A percentile compares a stretch with the other conserved stretches of the same genome.
Conservation (phyloP, 1,140 invertebrate genomes). For the Drosophila neocordata region DNA sequence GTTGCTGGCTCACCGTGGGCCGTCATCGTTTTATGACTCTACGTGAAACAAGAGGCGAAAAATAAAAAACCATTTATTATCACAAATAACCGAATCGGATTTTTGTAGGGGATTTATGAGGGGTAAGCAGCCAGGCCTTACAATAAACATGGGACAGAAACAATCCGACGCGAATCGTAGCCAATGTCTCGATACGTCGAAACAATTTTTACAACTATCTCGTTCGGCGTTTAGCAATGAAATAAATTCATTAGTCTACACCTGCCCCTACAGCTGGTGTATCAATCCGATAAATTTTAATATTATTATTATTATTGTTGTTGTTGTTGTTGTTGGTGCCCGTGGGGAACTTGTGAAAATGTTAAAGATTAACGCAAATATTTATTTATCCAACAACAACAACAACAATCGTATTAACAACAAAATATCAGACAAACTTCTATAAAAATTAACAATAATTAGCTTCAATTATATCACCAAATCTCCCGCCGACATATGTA, state of each 20-base stretch:
- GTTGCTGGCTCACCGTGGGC: constrained; percentile 58
- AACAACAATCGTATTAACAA: constrained; percentile 6
- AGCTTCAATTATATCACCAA: constrained; percentile 52
- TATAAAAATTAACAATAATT: constrained; percentile 68
- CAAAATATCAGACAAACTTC: constrained; percentile 33
- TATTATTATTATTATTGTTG: constrained; percentile 2
- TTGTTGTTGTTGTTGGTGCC: no score
- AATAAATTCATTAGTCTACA: constrained; percentile 73
- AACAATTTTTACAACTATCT: constrained; percentile 69
- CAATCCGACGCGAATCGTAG: constrained; percentile 28
- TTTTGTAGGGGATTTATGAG: constrained; percentile 6
- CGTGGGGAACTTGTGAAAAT: constrained; percentile 55
- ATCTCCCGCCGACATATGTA: constrained; percentile 4
- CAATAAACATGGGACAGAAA: constrained; percentile 43
- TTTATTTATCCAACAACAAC: constrained; percentile 51
- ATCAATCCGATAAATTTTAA: background rate
- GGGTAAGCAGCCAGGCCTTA: constrained; percentile 20
- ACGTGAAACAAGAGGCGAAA: background rate
- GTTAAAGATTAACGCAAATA: constrained; percentile 72
- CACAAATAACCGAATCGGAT: constrained; percentile 7
- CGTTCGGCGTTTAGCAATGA: constrained; percentile 76
- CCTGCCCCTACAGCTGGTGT: constrained; percentile 42
- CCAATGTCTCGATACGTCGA: constrained; percentile 38
- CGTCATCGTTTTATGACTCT: constrained; percentile 61
- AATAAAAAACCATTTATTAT: constrained; percentile 17